A percentile compares a stretch with the other conserved stretches of the same genome.
Conservation (phyloP, 2,888 invertebrate genomes). For the Cerceris ruficornis region DNA sequence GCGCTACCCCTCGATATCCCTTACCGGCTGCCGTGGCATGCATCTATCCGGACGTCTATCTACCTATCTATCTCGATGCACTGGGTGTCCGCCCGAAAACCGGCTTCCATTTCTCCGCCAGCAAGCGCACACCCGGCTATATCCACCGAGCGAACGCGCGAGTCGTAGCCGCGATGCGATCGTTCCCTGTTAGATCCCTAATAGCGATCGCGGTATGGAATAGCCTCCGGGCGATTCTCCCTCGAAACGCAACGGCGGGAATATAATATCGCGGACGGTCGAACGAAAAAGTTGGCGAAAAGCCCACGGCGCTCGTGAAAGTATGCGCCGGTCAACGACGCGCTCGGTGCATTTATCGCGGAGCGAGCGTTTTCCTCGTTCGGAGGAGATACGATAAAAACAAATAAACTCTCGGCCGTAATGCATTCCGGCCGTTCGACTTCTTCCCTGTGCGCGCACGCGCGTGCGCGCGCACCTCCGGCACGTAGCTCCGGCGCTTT, state of each 20-base stretch:
- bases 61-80: slow-evolving; percentile 71
- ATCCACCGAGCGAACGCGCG: slow-evolving; percentile 32
- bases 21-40: slow-evolving; percentile 68
- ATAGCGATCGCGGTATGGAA: slow-evolving; percentile 46
- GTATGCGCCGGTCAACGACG: background rate
- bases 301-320: background rate
- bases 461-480: too few relatives aligned
- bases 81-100: slow-evolving; percentile 72
- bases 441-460: too few relatives aligned
- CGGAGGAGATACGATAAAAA: too few relatives aligned
- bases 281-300: background rate
- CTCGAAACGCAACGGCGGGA: slow-evolving; percentile 13
- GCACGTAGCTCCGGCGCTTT: too few relatives aligned
- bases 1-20: slow-evolving; percentile 65
- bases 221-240: slow-evolving; percentile 22
- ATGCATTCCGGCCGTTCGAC: too few relatives aligned
- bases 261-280: slow-evolving; percentile 1
- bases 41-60: slow-evolving; percentile 72
- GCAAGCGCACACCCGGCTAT: slow-evolving; percentile 14
- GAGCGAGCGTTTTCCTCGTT: too few relatives aligned
- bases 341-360: background rate
- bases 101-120: slow-evolving; percentile 58
- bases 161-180: slow-evolving; percentile 29
- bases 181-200: slow-evolving; percentile 43
- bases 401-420: too few relatives aligned